Evolutionary conservation across 2,888 invertebrate species (phyloP), one percentile per base, ranked within the genome.

Genomic region (Aethes cnicana): DNA sequence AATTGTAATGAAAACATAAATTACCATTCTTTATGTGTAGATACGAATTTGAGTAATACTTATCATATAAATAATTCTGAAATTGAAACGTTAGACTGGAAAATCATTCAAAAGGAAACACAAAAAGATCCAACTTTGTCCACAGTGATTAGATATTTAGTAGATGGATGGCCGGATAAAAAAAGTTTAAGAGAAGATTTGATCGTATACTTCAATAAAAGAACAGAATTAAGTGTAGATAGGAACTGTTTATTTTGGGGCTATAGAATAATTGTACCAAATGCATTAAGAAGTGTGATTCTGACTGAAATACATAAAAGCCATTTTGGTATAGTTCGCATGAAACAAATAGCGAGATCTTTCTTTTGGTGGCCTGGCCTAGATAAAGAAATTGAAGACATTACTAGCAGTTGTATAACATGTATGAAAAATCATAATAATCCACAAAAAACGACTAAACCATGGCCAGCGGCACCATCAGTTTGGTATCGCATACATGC

Each of bases 111-210:
- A 2, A 21, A 21, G 21, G 21, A 21, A 21, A 21, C 21, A 4
- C 49, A 54, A 42, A 56, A 54, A 6, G 32, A 32, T 16, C 5
- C 4, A 32, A 5, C 7, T 7, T 32, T 32, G 3, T 6, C 14
- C 4, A 16, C 14, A 32, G 7, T 7, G 7, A 16, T 32, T 14
- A 16, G 16, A 16, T 32, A 32, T 7, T 16, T 6, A 7, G 3
- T 7, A 16, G 16, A 32, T 16, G 32, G 32, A 3, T 32, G 32
- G 32, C 32, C 32, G 3, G 32, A 16, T 3, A 32, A 32, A 16
- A 32, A 32, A 32, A 3, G 3, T 6, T 7, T 32, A 32, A 9
- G 6, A 6, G 1, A 14, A 16, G 32, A 32, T 16, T 6, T 32
- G 8, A 8, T 14, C 3, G 26, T 26, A 3, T 26, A n/a, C 9